These are phyloP conservation scores for Epizoanthus stellaris DNA, from an alignment of 92 coral and sea anemone species.

Conservation along the genomic window DNA sequence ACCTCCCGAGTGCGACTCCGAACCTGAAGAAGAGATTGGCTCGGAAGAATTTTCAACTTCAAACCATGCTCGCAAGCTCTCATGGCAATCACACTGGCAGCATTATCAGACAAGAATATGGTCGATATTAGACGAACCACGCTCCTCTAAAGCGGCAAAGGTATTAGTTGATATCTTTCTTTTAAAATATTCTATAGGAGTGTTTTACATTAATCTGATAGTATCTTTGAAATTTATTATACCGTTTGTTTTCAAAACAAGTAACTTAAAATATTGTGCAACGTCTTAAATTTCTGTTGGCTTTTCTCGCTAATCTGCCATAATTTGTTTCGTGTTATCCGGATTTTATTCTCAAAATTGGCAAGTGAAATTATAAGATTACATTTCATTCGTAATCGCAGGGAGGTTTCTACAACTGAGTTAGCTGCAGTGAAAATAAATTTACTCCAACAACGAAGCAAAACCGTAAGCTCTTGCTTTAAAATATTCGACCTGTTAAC, in stretches of 20 bases:
- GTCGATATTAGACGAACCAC: conserved; percentile 91
- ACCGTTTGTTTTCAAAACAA: neutral
- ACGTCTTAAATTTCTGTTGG: neutral
- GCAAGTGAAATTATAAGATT: neutral
- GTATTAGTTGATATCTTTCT: conserved; percentile 28
- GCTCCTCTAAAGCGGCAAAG: conserved; percentile 91
- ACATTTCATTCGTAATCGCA: neutral
- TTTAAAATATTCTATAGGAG: neutral
- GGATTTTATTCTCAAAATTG: neutral
- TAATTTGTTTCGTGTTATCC: conserved; percentile 5
- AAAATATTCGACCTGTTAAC: too few species aligned
- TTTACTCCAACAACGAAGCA: too few species aligned
- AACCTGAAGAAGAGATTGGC: conserved; percentile 65
- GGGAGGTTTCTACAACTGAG: neutral
- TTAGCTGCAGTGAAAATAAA: neutral
- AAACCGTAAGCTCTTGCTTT: too few species aligned
- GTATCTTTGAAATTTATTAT: neutral
- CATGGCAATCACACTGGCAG: conserved; percentile 65
- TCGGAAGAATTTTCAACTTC: conserved; percentile 45
- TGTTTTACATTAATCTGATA: conserved; percentile 3
- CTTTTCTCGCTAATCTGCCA: conserved; percentile 25
- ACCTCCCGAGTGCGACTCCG: conserved; percentile 62
- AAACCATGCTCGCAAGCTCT: conserved; percentile 54
- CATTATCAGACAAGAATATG: conserved; percentile 83
- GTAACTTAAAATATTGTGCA: neutral